Evolutionary conservation across 1,140 invertebrate species (phyloP), one percentile per base, ranked within the genome.

Genomic region (Myzus persicae): DNA sequence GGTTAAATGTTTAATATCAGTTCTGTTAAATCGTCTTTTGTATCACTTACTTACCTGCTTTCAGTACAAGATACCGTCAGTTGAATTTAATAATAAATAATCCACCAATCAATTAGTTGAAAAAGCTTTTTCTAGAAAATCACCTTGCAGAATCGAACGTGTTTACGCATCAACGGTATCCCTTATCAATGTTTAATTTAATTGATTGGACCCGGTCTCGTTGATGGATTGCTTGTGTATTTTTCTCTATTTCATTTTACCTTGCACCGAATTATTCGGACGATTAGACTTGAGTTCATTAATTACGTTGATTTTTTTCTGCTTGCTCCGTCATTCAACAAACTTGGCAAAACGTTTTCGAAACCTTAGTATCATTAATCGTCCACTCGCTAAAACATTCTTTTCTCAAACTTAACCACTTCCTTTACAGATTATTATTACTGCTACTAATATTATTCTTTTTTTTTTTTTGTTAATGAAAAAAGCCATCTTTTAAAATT

Each of bases 181-280:
- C 54, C 38, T 90, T 90, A 90, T 90, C 89, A 90, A 90, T 90
- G 89, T 90, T 90, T 90, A 90, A 90, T 90, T 90, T 90, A 90
- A 90, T 90, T 90, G 89, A 90, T 90, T 90, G 40, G 51, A 38
- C 31, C 38, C 89, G 38, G 89, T n/a, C 89, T n/a, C 38, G 38
- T 67, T 90, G 89, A 90, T 90, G 51, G 89, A 90, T 90, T 90
- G 89, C 38, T 67, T 4, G 38, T 90, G 88, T 59, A 90, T 67
- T 90, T 90, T 90, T 90, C 38, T 20, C 51, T 90, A 90, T 90
- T 59, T 31, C 59, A 42, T 67, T 46, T 40, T 90, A 90, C 89
- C 89, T 90, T 90, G 89, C 51, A 14, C 38, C 40, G 89, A 67
- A 90, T 90, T 90, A 90, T 90, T 38, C 89, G 40, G 89, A 44